Conservation (phyloP, 2,888 invertebrate species). For the Phalera bucephala region DNA sequence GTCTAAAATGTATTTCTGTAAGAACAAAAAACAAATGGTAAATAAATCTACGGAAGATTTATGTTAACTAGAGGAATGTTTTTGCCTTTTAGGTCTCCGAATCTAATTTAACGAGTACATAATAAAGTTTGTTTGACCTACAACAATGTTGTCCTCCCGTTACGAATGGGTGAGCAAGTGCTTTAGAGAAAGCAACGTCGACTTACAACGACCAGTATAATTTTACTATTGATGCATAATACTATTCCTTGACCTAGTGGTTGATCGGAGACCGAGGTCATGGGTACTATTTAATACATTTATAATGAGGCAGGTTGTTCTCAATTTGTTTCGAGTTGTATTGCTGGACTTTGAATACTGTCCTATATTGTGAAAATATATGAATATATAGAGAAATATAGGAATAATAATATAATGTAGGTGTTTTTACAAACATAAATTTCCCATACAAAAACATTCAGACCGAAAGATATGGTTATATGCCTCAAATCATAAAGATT, state of each 20-base stretch:
- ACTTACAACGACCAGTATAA: constrained; percentile 24
- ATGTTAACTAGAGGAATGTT: constrained; percentile 9
- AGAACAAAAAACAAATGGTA: constrained; percentile 9
- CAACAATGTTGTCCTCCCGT: constrained; percentile 48
- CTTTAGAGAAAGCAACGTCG: constrained; percentile 43
- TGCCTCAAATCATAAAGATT: too few relatives aligned
- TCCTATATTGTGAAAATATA: too few relatives aligned
- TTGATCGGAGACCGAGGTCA: constrained; percentile 33
- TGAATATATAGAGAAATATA: too few relatives aligned
- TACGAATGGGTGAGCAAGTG: constrained; percentile 38
- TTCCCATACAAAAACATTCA: too few relatives aligned
- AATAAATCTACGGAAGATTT: constrained; percentile 4
- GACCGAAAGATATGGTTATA: too few relatives aligned
- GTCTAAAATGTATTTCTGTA: constrained; percentile 24
- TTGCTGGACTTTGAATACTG: too few relatives aligned
- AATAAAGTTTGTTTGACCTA: constrained; percentile 38
- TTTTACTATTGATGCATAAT: constrained; percentile 38
- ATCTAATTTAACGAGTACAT: constrained; percentile 35
- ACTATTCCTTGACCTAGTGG: constrained; percentile 45
- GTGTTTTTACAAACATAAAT: too few relatives aligned
- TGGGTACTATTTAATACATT: constrained; percentile 34
- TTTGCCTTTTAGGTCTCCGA: constrained; percentile 23
- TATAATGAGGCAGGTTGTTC: constrained; percentile 7
- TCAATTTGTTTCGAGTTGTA: too few relatives aligned
- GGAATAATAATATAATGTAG: too few relatives aligned